A percentile compares a stretch with the other conserved stretches of the same genome.
Evolutionary conservation across 2,113 vertebrate genomes (phyloP).

Genomic region (Ctenodactylus gundi): DNA sequence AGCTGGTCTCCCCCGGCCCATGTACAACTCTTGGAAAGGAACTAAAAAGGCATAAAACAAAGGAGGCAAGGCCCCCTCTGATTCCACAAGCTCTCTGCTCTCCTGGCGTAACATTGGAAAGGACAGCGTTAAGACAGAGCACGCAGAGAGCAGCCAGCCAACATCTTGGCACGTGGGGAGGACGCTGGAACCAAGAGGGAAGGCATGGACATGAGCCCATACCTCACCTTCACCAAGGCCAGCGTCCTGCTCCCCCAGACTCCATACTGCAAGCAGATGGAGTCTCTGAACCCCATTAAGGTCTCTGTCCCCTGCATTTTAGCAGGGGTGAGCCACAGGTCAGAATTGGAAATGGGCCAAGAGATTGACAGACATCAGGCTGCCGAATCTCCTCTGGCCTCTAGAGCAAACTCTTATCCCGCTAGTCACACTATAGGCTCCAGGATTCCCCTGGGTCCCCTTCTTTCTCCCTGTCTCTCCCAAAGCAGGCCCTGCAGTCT

Average conservation of each 20-base stretch:
- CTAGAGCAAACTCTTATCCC: not conserved
- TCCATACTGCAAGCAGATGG: not conserved
- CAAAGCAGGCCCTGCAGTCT: not conserved
- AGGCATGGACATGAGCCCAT: not conserved
- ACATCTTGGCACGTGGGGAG: not conserved
- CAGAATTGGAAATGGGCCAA: not conserved
- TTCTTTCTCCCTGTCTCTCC: not conserved
- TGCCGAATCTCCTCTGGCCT: not conserved
- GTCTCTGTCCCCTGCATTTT: not conserved
- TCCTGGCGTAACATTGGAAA: not conserved
- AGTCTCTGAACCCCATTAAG: not conserved
- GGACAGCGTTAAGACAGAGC: not conserved
- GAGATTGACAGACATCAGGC: not conserved
- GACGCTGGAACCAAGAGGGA: not conserved
- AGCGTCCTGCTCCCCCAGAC: not conserved
- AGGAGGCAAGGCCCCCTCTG: too few species aligned
- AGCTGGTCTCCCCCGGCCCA: not conserved
- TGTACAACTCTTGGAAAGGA: not conserved
- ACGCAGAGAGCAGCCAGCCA: not conserved
- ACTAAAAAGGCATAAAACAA: not conserved
- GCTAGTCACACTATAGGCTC: not conserved
- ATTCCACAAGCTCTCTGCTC: not conserved
- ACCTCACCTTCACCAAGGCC: not conserved
- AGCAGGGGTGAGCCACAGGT: not conserved
- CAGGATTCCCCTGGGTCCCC: not conserved